Conservation (phyloP, 2,797 vertebrate genomes). For the Anguilla pacifica region DNA sequence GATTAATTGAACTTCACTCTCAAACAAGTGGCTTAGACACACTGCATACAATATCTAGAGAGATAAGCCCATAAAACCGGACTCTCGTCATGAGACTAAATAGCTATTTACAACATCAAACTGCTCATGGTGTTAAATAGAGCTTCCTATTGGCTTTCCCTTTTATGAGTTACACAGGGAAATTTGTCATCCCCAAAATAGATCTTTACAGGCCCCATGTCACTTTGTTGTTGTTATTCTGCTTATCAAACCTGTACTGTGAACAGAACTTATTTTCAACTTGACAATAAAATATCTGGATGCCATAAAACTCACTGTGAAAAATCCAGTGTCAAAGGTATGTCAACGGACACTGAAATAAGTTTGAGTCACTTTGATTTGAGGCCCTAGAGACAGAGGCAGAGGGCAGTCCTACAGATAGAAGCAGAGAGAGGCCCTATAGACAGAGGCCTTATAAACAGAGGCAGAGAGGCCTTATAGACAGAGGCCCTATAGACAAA, state of each 20-base stretch:
- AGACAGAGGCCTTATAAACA: background rate
- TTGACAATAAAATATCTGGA: background rate
- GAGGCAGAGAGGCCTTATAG: background rate
- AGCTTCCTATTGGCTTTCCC: background rate
- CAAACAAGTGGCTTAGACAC: too few relatives aligned
- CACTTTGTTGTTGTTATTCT: background rate
- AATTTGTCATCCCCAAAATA: background rate
- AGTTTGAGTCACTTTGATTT: background rate
- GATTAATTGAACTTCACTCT: too few relatives aligned
- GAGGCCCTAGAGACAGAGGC: background rate
- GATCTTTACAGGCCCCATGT: too few relatives aligned
- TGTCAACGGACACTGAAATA: too few relatives aligned
- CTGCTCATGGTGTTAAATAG: too few relatives aligned
- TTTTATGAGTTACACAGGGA: background rate
- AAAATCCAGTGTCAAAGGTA: too few relatives aligned
- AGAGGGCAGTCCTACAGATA: background rate
- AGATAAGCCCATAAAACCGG: too few relatives aligned
- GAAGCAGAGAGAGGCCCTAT: background rate
- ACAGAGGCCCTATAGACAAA: background rate
- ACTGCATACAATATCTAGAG: too few relatives aligned
- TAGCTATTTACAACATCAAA: too few relatives aligned
- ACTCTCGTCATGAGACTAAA: too few relatives aligned
- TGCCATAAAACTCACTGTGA: background rate
- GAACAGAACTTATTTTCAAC: too few relatives aligned
- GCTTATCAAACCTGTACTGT: too few relatives aligned